Percentiles rank a stretch among this genome's conserved stretches.
Conservation (phyloP, 2,888 invertebrate genomes). For the Beris chalybata region DNA sequence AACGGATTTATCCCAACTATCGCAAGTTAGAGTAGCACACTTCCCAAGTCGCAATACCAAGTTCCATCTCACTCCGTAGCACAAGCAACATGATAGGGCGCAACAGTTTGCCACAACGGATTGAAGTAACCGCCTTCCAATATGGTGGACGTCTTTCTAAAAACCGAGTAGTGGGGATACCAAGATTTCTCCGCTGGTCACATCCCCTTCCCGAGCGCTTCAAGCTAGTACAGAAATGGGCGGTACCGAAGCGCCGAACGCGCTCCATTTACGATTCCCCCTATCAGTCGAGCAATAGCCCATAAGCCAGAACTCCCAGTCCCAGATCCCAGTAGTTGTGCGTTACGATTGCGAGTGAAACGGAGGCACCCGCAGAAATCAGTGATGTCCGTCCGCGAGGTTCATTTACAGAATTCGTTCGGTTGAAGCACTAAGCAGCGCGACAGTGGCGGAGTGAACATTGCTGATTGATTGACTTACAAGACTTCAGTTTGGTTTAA, state of each 20-base stretch:
- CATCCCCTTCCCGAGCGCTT: background rate
- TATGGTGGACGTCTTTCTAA: slow-evolving; percentile 21
- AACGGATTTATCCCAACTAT: too few species aligned
- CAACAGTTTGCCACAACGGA: slow-evolving; percentile 12
- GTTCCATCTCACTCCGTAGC: too few species aligned
- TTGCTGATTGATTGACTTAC: slow-evolving; percentile 30
- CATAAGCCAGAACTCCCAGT: too few species aligned
- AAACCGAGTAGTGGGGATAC: slow-evolving; percentile 2
- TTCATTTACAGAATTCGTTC: slow-evolving; percentile 25
- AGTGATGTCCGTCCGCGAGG: slow-evolving; percentile 29
- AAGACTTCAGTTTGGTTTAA: slow-evolving; percentile 17
- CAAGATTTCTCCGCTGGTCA: slow-evolving; percentile 8
- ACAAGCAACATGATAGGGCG: slow-evolving; percentile 4
- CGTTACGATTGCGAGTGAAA: slow-evolving; percentile 11
- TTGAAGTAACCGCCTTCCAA: slow-evolving; percentile 17
- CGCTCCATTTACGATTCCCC: background rate
- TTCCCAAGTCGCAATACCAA: too few species aligned
- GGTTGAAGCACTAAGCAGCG: slow-evolving; percentile 8
- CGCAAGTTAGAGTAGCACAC: too few species aligned
- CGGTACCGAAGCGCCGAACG: background rate
- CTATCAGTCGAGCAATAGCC: slow-evolving; percentile 2
- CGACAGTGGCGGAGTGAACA: slow-evolving; percentile 26
- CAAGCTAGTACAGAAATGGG: slow-evolving; percentile 7
- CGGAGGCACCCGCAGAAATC: slow-evolving; percentile 24
- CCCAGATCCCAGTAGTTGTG: slow-evolving; percentile 8